These are phyloP conservation scores for Eremophila alpestris DNA, from an alignment of 2,797 vertebrate species.

Conservation along the genomic window DNA sequence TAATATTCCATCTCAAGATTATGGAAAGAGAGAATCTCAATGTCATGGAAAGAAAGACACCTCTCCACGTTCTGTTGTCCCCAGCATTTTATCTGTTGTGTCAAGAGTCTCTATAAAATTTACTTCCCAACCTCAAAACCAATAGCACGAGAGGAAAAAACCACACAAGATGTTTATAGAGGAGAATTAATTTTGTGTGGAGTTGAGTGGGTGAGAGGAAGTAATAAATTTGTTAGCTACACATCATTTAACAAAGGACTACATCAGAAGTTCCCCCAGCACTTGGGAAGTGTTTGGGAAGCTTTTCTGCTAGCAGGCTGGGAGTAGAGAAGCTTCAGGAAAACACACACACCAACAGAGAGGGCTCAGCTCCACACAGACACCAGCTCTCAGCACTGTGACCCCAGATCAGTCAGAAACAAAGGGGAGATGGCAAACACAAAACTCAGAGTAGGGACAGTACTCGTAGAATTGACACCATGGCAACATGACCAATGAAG, in stretches of 20 bases:
- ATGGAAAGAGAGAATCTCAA: background rate
- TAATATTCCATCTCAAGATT: background rate
- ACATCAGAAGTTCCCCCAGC: background rate
- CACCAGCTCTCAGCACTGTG: background rate
- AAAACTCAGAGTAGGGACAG: background rate
- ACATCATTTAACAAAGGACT: background rate
- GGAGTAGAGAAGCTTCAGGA: background rate
- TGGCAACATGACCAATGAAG: background rate
- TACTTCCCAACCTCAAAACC: background rate
- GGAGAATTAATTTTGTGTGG: background rate
- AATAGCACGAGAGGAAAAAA: background rate
- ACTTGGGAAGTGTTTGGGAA: background rate
- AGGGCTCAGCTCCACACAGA: background rate
- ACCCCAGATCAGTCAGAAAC: background rate
- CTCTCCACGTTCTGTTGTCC: fast-evolving
- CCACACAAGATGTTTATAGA: background rate
- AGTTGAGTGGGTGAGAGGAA: slow-evolving; percentile 16
- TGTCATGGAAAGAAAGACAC: background rate
- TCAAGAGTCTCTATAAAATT: background rate
- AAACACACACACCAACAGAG: background rate
- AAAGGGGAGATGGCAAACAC: background rate
- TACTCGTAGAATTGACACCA: background rate
- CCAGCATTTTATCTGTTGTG: background rate
- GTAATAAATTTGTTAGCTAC: background rate
- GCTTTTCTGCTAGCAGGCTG: background rate